Evolutionary conservation across 2,797 vertebrate species (phyloP).

Genomic region (Pangasius sanitwongsei): DNA sequence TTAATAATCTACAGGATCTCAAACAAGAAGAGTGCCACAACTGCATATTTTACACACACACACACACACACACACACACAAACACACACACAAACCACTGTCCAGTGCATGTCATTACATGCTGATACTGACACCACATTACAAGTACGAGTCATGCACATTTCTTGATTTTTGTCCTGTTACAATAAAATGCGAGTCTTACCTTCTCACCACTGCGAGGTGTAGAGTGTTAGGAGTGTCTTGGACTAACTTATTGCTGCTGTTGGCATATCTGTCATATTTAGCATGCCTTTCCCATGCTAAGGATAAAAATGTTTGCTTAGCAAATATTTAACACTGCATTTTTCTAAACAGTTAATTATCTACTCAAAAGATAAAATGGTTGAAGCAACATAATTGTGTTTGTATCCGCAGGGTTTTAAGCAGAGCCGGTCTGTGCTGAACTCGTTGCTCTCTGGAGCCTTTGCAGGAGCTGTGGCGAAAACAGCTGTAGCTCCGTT

Average conservation of each 20-base stretch:
- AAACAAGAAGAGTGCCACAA: not conserved
- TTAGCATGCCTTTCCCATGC: not conserved
- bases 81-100: not conserved
- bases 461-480: conserved; percentile 91
- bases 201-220: not conserved
- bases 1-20: conserved; percentile 20
- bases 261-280: too few relatives aligned
- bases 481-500: conserved; percentile 94
- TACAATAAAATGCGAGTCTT: not conserved
- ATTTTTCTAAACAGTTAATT: not conserved
- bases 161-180: not conserved
- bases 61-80: not conserved
- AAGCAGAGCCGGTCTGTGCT: conserved; percentile 80
- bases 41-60: not conserved
- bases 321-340: not conserved
- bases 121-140: not conserved
- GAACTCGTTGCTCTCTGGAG: conserved; percentile 89
- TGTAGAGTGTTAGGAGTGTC: not conserved
- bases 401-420: conserved; percentile 68
- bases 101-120: not conserved
- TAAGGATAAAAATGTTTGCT: not conserved
- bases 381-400: not conserved
- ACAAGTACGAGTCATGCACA: not conserved
- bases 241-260: not conserved
- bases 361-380: not conserved